Evolutionary conservation across 2,797 vertebrate species (phyloP), one percentile per base, ranked within the genome.

Genomic region (Bradypodion ventrale): DNA sequence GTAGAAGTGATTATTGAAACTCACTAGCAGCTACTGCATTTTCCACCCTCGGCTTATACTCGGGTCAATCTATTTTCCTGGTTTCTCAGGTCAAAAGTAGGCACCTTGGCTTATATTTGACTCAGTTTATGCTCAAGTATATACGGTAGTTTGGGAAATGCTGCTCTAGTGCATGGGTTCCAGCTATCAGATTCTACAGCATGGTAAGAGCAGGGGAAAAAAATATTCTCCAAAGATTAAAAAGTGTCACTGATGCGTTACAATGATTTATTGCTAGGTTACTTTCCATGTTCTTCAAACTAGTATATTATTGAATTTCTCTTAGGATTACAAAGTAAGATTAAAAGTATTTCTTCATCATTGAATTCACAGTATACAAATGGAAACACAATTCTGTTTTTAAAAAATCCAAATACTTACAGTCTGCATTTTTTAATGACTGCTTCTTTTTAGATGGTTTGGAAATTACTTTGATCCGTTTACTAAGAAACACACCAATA

Each of bases 361-460:
- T 2, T 46, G 42, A 73, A 82, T 32, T 70, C 56, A 40, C 23
- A 40, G 87, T 2, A 0, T 2, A 72, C 76, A 16, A 80, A 74
- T 29, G 84, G 83, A 62, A 66, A 29, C 3, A 82, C 5, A 0
- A 66, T 7, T n/a, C 65, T 49, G 25, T 66, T n/a, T 62, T 87
- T 88, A 87, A 44, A 0, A 78, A 23, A 52, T n/a, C 77, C 37
- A 69, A 75, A 92, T 90, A 97, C 98, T 97, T 94, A 99, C 98
- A 93, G 95, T 99, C 98, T 75, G 98, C 98, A 90, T 99, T 99
- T 97, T 99, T 99, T 92, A 99, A 94, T 35, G 98, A 99, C 96
- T 99, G 98, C 86, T 99, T 99, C 97, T 99, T 99, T 96, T 99
- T 99, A 93, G 98, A 99, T 93, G 98, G 98, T 94, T 99, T 99